Base-by-base conservation (phyloP, 2,113 vertebrate species). In the Lagenorhynchus albirostris region DNA sequence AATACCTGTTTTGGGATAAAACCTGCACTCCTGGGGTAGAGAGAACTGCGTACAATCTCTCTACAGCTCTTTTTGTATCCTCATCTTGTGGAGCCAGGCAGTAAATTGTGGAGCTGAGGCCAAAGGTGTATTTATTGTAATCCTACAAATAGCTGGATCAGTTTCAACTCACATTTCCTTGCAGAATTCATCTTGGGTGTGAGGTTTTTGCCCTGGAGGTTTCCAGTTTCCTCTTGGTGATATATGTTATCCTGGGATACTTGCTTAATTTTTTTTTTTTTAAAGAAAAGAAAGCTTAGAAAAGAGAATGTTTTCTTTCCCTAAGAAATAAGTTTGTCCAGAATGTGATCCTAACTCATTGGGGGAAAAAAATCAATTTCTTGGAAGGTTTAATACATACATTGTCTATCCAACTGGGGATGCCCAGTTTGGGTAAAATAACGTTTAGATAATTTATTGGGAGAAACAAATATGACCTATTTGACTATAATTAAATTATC, bases 91-190 rank as follows among this genome's bases (percentile, higher is more conserved):
- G 70, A 88, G 55, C 81, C 21, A 26, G 41, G 90, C 87, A 65
- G 84, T 60, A 62, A 68, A 67, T 60, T 62, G 81, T 21, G 88
- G 33, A 17, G 70, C 63, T 1, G 50, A 74, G 73, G 47, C 53
- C 80, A 62, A 70, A 95, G 85, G 90, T 93, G 15, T 83, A 13
- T 77, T 93, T 85, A 77, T 53, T 67, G 79, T 89, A 31, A 88
- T 89, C 38, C 53, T 62, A 18, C 73, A 85, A 91, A 71, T 44
- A 29, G 71, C 71, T 85, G 84, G 93, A 50, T 89, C 82, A 6
- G 31, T 95, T 87, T 96, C 88, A 93, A 63, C 68, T 44, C n/a
- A 29, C 0, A 17, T 36, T 91, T 90, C 70, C 62, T 80, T 80
- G 83, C 38, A 55, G 76, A 94, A 76, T 89, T 95, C 79, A 17